A percentile compares a stretch with the other conserved stretches of the same genome.
These are phyloP conservation scores for Drosophila punjabiensis DNA, from an alignment of 1,140 invertebrate species.

Conservation along the genomic window DNA sequence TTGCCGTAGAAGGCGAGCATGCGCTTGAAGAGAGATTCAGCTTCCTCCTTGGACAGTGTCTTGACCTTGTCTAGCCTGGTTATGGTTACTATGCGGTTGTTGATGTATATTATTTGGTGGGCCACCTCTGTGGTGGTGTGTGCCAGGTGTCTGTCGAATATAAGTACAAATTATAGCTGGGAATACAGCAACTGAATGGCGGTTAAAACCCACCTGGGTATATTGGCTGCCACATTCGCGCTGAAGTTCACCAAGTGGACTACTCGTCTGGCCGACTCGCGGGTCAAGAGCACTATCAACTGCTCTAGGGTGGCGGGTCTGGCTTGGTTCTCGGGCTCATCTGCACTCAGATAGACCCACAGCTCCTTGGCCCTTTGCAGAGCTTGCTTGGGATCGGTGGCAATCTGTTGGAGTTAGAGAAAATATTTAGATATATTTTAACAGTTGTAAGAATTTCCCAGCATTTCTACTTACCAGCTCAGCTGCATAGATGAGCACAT, in stretches of 20 bases:
- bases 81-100: constrained; percentile 77
- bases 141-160: constrained; percentile 58
- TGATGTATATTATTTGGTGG: constrained; percentile 76
- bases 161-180: not conserved
- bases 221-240: constrained; percentile 86
- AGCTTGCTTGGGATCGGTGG: constrained; percentile 91
- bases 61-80: constrained; percentile 77
- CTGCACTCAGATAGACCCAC: constrained; percentile 89
- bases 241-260: constrained; percentile 92
- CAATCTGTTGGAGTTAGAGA: constrained; percentile 86
- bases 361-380: constrained; percentile 90
- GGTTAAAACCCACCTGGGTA: constrained; percentile 86
- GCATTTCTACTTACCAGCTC: constrained; percentile 88
- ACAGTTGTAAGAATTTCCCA: not conserved
- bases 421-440: no score
- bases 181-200: no score
- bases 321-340: constrained; percentile 93
- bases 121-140: constrained; percentile 78
- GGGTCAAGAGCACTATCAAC: constrained; percentile 89
- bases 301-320: constrained; percentile 91
- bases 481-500: constrained; percentile 90
- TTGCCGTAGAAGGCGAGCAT: constrained; percentile 72
- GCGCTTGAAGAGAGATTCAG: constrained; percentile 76
- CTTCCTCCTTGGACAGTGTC: constrained; percentile 77
- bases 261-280: constrained; percentile 90